Percentiles rank a stretch among this genome's conserved stretches.
Conservation (phyloP, 2,797 vertebrate species). For the Eremophila alpestris region DNA sequence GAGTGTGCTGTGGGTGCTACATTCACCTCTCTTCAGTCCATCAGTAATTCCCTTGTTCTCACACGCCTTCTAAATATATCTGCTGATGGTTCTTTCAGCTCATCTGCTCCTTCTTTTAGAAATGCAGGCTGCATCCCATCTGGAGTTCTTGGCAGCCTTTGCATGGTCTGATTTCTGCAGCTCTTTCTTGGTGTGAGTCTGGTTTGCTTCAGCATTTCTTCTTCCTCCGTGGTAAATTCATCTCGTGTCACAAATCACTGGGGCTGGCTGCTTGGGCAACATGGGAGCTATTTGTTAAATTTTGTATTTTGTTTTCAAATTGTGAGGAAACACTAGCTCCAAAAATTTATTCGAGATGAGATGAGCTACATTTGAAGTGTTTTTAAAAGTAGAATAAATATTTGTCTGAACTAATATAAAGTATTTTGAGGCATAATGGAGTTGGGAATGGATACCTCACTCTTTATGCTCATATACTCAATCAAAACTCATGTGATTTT, state of each 20-base stretch:
- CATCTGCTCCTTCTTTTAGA: conserved; percentile 5
- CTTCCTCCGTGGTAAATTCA: not conserved
- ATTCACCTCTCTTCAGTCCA: not conserved
- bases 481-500: not conserved
- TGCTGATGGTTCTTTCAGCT: not conserved
- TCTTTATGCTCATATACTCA: not conserved
- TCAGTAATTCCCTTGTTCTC: conserved; percentile 9
- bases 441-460: not conserved
- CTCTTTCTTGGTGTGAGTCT: not conserved
- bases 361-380: not conserved
- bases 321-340: not conserved
- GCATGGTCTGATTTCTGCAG: not conserved
- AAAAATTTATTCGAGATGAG: not conserved
- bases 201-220: conserved; percentile 30
- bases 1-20: not conserved
- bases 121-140: conserved; percentile 1
- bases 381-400: not conserved
- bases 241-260: not conserved
- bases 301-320: not conserved
- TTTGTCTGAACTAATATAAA: not conserved
- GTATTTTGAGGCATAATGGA: not conserved
- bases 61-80: not conserved
- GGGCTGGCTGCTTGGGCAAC: not conserved
- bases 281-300: not conserved
- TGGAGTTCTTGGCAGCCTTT: conserved; percentile 29